Base-by-base conservation (phyloP, 1,140 invertebrate genomes). In the Trinorchestia longiramus region DNA sequence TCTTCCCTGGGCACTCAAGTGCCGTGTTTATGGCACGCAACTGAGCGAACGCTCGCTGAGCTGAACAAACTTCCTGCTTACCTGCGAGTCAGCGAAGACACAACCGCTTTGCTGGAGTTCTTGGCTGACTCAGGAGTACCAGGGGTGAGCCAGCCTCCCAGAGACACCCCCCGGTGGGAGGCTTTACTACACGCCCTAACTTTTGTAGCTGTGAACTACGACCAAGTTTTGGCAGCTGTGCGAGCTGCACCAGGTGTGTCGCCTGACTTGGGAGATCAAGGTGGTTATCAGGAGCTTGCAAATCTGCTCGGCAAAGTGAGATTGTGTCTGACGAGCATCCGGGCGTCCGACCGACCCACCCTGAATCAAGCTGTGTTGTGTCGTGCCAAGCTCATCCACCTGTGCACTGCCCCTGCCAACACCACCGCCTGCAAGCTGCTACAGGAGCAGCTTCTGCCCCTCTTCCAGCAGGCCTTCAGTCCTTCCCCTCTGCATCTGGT, bases 351-450 rank as follows among this genome's bases (percentile, higher is more conserved):
- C 87, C 92, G 96, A 28, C 96, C 96, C 3, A 96, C 96, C 28
- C 96, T 96, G 40, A 96, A 96, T 95, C 96, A 96, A 77, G 96
- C 96, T 15, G 96, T 96, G 43, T 62, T 96, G 77, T 96, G 96
- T 87, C 95, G 96, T 17, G 96, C 96, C 8, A 96, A 96, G 95
- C 96, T 96, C 36, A 96, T 96, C 77, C 96, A 96, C 42, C 95
- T 96, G 57, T 96, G 96, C 87, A 96, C 96, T 53, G 88, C 96
- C 23, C 96, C 96, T 40, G 95, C 96, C 91, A 96, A 41, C 96
- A 95, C 96, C 23, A 95, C 77, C 87, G 95, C 96, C 19, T 95
- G 96, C 19, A 88, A 95, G 96, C 96, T 96, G 95, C 95, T 96
- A 17, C 96, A 96, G 92, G 95, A 96, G 44, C 96, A 96, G 95